A percentile compares a stretch with the other conserved stretches of the same genome.
Conservation (phyloP, 1,140 invertebrate genomes). For the Aphaenogaster floridana region DNA sequence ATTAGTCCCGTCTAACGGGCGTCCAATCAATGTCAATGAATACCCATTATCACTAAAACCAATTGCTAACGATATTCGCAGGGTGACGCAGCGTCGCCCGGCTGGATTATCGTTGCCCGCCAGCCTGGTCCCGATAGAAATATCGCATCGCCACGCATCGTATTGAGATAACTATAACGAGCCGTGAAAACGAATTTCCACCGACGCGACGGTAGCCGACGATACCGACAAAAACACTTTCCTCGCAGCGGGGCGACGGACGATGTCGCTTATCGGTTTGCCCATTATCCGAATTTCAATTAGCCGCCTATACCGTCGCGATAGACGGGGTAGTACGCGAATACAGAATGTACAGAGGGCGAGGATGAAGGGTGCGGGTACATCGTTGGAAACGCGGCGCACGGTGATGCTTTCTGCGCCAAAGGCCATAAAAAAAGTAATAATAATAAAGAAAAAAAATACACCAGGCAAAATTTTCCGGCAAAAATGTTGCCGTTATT, state of each 20-base stretch:
- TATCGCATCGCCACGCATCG: neutral
- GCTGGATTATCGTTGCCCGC: slow-evolving; percentile 37
- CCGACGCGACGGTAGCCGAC: neutral
- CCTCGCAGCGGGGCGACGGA: slow-evolving; percentile 55
- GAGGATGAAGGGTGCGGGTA: slow-evolving; percentile 42
- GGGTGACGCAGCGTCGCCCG: slow-evolving; percentile 12
- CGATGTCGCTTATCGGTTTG: slow-evolving; percentile 64
- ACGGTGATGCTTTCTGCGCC: slow-evolving; percentile 17
- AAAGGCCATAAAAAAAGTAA: slow-evolving; percentile 3
- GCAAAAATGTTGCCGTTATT: slow-evolving; percentile 32
- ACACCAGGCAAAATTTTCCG: slow-evolving; percentile 13
- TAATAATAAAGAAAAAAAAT: slow-evolving; percentile 36
- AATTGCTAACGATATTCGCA: slow-evolving; percentile 68
- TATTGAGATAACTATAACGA: slow-evolving; percentile 63
- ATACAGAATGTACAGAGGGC: neutral
- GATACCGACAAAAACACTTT: slow-evolving; percentile 59
- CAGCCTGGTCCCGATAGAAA: slow-evolving; percentile 15
- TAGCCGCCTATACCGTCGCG: slow-evolving; percentile 32
- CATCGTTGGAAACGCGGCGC: slow-evolving; percentile 51
- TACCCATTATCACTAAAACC: slow-evolving; percentile 68
- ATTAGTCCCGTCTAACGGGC: slow-evolving; percentile 68
- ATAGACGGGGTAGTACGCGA: slow-evolving; percentile 9
- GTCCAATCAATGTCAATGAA: slow-evolving; percentile 74
- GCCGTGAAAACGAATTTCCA: slow-evolving; percentile 71
- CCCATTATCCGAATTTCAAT: slow-evolving; percentile 76